phyloP scores from a whole-genome alignment of 1,140 invertebrate species.

The Zaprionus davidi region DNA sequence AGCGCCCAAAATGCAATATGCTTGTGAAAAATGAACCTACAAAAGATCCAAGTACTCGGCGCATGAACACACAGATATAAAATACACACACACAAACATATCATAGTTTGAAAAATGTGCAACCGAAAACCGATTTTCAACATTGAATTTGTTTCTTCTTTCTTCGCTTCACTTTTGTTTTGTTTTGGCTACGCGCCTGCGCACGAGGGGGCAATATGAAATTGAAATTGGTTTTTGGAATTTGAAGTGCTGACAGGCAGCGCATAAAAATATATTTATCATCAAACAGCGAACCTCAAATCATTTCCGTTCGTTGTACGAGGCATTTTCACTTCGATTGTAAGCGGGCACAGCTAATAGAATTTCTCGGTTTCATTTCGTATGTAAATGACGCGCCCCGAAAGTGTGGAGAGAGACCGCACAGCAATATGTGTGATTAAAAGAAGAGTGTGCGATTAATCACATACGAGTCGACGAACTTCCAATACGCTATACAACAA shows the following conservation, averaged over 20 bases:
- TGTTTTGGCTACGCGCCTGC: slow-evolving; percentile 11
- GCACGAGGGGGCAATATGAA: slow-evolving; percentile 11
- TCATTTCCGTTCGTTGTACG: slow-evolving; percentile 35
- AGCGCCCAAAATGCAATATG: slow-evolving; percentile 47
- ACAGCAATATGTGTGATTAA: slow-evolving; percentile 24
- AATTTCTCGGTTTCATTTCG: slow-evolving; percentile 47
- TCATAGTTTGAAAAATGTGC: slow-evolving; percentile 35
- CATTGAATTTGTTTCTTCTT: slow-evolving; percentile 25
- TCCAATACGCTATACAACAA: slow-evolving; percentile 6
- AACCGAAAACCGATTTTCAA: slow-evolving; percentile 46
- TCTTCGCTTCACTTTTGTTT: slow-evolving; percentile 12
- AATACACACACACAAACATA: neutral
- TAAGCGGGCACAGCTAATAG: slow-evolving; percentile 26
- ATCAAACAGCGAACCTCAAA: slow-evolving; percentile 30
- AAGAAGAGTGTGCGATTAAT: slow-evolving; percentile 23
- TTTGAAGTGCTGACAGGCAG: slow-evolving; percentile 45
- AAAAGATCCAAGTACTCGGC: slow-evolving; percentile 34
- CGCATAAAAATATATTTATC: slow-evolving; percentile 29
- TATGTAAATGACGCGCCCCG: slow-evolving; percentile 35
- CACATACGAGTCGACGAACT: neutral
- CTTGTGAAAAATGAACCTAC: slow-evolving; percentile 46
- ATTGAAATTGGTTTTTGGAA: slow-evolving; percentile 44
- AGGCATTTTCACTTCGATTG: slow-evolving; percentile 50
- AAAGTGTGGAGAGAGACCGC: slow-evolving; percentile 16
- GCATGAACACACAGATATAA: neutral